Base-by-base conservation (phyloP, 2,888 invertebrate genomes). In the Ochlodes sylvanus region DNA sequence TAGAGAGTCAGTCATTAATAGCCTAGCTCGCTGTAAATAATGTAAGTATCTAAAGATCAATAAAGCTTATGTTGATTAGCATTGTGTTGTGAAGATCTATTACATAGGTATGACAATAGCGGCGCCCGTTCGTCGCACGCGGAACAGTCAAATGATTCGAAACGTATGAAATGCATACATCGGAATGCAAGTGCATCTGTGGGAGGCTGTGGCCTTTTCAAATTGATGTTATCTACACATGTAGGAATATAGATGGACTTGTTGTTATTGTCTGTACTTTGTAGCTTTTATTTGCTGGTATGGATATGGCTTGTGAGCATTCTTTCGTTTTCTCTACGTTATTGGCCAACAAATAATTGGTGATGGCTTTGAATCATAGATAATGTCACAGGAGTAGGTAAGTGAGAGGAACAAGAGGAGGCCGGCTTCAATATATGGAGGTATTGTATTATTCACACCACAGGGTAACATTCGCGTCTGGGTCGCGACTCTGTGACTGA, bases 91-190 rank as follows among this genome's bases (percentile, higher is more conserved):
- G 60, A 50, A 57, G 47, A 50, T 19, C 54, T 60, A 47, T 64
- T 82, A 80, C 77, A 77, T 73, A 71, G 73, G 76, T 77, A 73
- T 72, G 75, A 78, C 79, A 81, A 79, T 78, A 77, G 75, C 68
- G 69, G 60, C 72, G 73, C 82, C 82, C 80, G 82, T 15, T 50
- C 32, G 58, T 66, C 60, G 60, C 54, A 19, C 42, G 32, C 60
- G 21, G 66, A 67, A 61, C 44, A n/a, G 60, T 34, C 44, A 67
- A 67, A 67, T 55, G 61, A 61, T 38, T 61, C 67, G 44, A 67
- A 61, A 67, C 67, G 54, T 32, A 55, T 67, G 54, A 67, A 67
- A 67, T 61, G 55, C 67, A 67, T 42, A 50, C 61, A 61, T 44
- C 32, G 66, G 66, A 61, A 66, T 61, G 66, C 66, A 66, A 66